phyloP scores from a whole-genome alignment of 2,797 vertebrate species.

The Varecia variegata region DNA sequence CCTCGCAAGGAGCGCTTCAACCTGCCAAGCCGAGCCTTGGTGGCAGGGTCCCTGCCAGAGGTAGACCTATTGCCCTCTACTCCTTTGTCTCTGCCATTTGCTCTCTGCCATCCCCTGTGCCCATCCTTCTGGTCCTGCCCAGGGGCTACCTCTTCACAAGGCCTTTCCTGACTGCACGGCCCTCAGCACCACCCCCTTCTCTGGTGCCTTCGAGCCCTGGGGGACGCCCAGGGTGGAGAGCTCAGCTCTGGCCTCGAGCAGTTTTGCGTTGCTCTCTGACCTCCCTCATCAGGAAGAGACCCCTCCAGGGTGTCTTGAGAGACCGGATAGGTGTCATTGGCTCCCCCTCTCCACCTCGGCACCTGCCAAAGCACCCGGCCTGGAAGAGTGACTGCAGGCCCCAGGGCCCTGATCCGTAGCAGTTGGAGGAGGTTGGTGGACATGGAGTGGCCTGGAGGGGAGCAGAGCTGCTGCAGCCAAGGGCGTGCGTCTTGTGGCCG shows the following conservation, averaged over 20 bases:
- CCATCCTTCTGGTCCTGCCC: no score
- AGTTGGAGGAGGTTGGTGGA: neutral
- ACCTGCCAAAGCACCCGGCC: neutral
- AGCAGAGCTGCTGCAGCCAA: neutral
- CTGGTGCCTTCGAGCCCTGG: no score
- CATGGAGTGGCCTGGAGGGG: neutral
- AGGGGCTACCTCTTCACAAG: neutral
- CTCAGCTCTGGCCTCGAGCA: rapidly evolving
- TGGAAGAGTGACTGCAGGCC: neutral
- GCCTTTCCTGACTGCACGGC: neutral
- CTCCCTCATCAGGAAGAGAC: neutral
- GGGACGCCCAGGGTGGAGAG: rapidly evolving
- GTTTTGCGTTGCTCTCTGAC: neutral
- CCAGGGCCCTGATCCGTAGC: neutral
- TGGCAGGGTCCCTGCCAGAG: no score
- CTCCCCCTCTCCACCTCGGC: neutral
- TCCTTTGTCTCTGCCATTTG: neutral
- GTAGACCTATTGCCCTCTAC: no score
- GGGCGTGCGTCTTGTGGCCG: no score
- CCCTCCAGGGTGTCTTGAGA: neutral
- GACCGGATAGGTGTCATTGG: neutral
- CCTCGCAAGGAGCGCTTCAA: neutral
- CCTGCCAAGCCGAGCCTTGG: neutral
- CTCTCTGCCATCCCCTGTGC: neutral
- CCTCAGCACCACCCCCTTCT: neutral